A percentile compares a stretch with the other conserved stretches of the same genome.
phyloP scores from a whole-genome alignment of 2,797 vertebrate genomes.

The Malacoraja senta region DNA sequence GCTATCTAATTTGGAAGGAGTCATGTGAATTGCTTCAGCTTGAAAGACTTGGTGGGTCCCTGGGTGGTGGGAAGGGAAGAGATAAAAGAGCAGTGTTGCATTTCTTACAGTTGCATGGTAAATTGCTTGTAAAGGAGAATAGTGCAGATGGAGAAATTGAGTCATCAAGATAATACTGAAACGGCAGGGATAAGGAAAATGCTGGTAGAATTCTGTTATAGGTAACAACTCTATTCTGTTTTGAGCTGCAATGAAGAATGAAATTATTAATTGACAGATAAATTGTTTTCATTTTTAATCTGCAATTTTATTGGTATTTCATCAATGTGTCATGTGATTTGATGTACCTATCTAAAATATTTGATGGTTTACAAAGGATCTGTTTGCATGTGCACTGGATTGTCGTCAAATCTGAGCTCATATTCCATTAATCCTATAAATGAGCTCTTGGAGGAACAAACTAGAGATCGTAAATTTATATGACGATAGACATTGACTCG shows the following conservation, averaged over 20 bases:
- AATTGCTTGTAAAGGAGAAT: no score
- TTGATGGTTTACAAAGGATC: neutral
- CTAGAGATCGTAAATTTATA: neutral
- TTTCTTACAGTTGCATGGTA: no score
- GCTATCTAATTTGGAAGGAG: no score
- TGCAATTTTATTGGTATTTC: neutral
- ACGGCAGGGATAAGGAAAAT: no score
- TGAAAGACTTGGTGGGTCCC: no score
- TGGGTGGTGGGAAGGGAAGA: no score
- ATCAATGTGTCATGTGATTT: neutral
- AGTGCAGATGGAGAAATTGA: no score
- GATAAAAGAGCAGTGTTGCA: no score
- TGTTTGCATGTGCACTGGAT: neutral
- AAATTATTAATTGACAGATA: neutral
- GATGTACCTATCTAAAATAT: neutral
- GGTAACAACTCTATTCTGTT: neutral
- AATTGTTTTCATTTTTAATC: neutral
- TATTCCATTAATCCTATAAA: neutral
- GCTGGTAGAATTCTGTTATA: no score
- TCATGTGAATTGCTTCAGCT: no score
- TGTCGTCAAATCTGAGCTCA: neutral
- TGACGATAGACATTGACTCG: neutral
- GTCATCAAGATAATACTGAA: no score
- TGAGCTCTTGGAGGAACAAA: neutral
- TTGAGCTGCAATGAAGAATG: neutral